Percentiles rank a stretch among this genome's conserved stretches.
Evolutionary conservation across 2,797 vertebrate genomes (phyloP).

Genomic region (Dicrostonyx torquatus): DNA sequence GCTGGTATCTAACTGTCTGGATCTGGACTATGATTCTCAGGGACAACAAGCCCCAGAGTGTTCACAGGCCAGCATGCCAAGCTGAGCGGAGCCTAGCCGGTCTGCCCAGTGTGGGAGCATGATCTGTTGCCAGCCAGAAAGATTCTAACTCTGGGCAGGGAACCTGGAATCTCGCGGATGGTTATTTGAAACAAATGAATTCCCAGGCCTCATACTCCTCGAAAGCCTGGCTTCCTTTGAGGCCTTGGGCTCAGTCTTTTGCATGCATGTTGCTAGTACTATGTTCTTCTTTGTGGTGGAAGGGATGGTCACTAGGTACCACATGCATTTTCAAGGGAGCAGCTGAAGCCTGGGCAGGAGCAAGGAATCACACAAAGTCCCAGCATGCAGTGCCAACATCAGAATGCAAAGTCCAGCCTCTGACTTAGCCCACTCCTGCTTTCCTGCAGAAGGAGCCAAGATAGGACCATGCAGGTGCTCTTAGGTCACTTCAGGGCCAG

Average conservation of each 20-base stretch:
- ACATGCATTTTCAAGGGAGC: too few species aligned
- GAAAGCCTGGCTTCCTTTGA: slow-evolving; percentile 75
- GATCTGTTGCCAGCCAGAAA: too few species aligned
- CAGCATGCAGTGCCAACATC: neutral
- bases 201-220: slow-evolving; percentile 79
- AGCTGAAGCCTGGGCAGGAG: neutral
- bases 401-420: neutral
- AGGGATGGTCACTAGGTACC: fast-evolving
- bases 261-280: neutral
- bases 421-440: neutral
- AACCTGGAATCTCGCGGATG: slow-evolving; percentile 74
- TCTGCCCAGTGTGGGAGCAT: slow-evolving; percentile 74
- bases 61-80: slow-evolving; percentile 49
- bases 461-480: neutral
- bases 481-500: neutral
- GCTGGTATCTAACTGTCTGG: slow-evolving; percentile 54
- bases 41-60: slow-evolving; percentile 9
- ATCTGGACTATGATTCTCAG: slow-evolving; percentile 21
- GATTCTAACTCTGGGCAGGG: slow-evolving; percentile 75
- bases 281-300: neutral
- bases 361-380: neutral
- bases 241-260: slow-evolving; percentile 1
- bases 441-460: neutral
- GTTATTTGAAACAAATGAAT: slow-evolving; percentile 81
- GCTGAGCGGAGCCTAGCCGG: neutral